Conservation (phyloP, 2,888 invertebrate species). For the Scaptodrosophila latifasciaeformis region DNA sequence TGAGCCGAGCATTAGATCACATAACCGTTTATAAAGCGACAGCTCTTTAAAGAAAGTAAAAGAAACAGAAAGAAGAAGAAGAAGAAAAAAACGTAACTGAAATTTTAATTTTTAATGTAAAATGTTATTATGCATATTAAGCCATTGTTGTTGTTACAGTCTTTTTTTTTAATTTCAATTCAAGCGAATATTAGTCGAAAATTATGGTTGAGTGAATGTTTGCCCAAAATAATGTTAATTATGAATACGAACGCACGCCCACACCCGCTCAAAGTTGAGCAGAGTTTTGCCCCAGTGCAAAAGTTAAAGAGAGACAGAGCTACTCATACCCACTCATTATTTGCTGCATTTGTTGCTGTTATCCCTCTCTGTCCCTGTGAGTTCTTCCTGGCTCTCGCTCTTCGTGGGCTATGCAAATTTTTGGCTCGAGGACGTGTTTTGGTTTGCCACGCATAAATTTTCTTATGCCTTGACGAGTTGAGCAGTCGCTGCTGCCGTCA, state of each 20-base stretch:
- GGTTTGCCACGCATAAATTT: slow-evolving; percentile 59
- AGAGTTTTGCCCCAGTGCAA: too few relatives aligned
- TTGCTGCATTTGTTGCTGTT: slow-evolving; percentile 4
- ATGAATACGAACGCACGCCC: neutral
- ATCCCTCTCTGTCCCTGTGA: slow-evolving; percentile 8
- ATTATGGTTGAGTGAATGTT: slow-evolving; percentile 45
- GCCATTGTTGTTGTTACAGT: too few relatives aligned
- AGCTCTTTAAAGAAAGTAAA: too few relatives aligned
- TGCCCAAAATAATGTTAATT: slow-evolving; percentile 57
- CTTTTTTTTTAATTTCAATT: neutral
- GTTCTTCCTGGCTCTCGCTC: slow-evolving; percentile 11
- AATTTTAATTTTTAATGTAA: neutral
- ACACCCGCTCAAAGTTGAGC: neutral
- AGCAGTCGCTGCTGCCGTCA: slow-evolving; percentile 28
- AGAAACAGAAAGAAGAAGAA: neutral
- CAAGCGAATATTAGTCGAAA: slow-evolving; percentile 25
- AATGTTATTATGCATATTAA: too few relatives aligned
- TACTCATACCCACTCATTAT: slow-evolving; percentile 34
- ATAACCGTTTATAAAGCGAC: neutral
- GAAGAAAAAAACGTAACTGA: neutral
- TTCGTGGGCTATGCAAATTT: slow-evolving; percentile 45
- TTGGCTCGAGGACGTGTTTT: slow-evolving; percentile 47
- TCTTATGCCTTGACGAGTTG: slow-evolving; percentile 43
- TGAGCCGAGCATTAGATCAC: neutral
- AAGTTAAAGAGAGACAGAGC: too few relatives aligned